Percentiles rank a stretch among this genome's conserved stretches.
Evolutionary conservation across 1,140 invertebrate genomes (phyloP).

Genomic region (Drosophila cardini): DNA sequence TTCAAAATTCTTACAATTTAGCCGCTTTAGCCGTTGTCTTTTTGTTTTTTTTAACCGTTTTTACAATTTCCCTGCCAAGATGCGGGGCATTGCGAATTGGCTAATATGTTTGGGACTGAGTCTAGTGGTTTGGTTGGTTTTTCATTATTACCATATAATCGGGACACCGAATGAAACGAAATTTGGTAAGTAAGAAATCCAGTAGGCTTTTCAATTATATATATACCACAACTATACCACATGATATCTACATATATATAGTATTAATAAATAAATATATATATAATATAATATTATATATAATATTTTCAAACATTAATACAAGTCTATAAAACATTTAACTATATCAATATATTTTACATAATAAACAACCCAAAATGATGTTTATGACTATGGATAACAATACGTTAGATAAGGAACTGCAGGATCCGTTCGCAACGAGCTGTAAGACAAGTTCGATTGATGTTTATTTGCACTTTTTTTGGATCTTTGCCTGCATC

Average conservation of each 20-base stretch:
- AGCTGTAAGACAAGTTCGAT: constrained; percentile 24
- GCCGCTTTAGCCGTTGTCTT: no score
- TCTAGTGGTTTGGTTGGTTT: constrained; percentile 24
- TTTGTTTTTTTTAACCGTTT: neutral
- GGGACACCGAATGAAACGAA: neutral
- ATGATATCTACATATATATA: neutral
- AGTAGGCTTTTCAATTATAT: neutral
- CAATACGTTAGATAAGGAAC: constrained; percentile 39
- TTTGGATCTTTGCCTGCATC: constrained; percentile 66
- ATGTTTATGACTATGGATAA: constrained; percentile 23
- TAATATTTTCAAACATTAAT: constrained; percentile 5
- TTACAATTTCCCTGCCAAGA: neutral
- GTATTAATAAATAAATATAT: no score
- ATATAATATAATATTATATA: neutral
- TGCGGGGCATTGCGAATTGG: constrained; percentile 16
- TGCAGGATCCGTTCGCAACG: neutral
- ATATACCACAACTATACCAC: no score
- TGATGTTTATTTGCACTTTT: constrained; percentile 56
- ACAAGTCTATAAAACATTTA: constrained; percentile 4
- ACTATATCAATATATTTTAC: neutral
- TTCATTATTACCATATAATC: constrained; percentile 10
- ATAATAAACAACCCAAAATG: constrained; percentile 11
- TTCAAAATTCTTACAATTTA: constrained; percentile 13
- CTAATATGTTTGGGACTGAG: constrained; percentile 15
- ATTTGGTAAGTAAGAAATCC: constrained; percentile 21